Conservation (phyloP, 2,888 invertebrate species). For the Coenonympha glycerion region DNA sequence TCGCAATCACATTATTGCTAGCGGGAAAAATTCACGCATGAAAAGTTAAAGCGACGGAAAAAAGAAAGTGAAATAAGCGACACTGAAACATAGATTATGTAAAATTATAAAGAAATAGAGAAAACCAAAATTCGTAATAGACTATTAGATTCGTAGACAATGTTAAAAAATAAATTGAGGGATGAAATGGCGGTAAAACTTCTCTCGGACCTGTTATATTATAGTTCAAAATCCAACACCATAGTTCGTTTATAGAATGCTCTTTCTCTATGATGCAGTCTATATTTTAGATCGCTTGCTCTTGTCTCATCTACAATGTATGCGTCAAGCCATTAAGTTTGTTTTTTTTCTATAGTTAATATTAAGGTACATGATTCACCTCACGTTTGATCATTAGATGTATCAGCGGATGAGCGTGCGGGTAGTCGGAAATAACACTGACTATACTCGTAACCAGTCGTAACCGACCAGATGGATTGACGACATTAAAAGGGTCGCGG, state of each 20-base stretch:
- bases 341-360: background rate
- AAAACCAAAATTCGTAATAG: too few relatives aligned
- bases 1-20: conserved; percentile 5
- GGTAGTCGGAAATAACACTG: conserved; percentile 18
- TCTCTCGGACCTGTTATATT: too few relatives aligned
- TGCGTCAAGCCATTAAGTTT: background rate
- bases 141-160: too few relatives aligned
- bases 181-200: too few relatives aligned
- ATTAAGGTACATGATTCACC: conserved; percentile 17
- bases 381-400: conserved; percentile 17
- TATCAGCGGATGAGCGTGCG: conserved; percentile 13
- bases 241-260: too few relatives aligned
- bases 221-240: too few relatives aligned
- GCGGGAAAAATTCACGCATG: background rate
- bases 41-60: background rate
- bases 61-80: background rate
- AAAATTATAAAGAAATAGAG: too few relatives aligned
- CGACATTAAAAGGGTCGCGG: too few relatives aligned
- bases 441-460: too few relatives aligned
- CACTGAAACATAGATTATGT: background rate
- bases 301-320: conserved; percentile 1
- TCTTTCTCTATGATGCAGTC: background rate
- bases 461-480: too few relatives aligned
- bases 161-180: too few relatives aligned
- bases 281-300: background rate